phyloP scores from a whole-genome alignment of 2,113 vertebrate genomes.

The Hyperoodon ampullatus region DNA sequence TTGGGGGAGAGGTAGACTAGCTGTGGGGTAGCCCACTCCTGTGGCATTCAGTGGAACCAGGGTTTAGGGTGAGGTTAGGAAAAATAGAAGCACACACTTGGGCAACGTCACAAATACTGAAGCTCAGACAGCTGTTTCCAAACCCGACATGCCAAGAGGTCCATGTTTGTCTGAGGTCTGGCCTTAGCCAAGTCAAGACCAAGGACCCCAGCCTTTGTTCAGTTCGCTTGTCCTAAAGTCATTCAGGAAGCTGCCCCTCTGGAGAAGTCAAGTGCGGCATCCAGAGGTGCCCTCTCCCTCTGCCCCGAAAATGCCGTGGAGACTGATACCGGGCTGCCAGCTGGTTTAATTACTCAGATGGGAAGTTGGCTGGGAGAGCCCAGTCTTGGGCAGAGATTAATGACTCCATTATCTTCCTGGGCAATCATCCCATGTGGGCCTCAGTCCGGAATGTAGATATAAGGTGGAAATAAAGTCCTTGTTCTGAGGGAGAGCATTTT shows the following conservation, averaged over 20 bases:
- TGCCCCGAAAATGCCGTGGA: neutral
- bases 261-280: neutral
- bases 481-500: constrained; percentile 19
- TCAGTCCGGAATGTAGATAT: neutral
- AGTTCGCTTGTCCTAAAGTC: neutral
- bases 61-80: neutral
- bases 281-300: neutral
- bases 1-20: no score
- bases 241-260: neutral
- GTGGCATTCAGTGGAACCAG: neutral
- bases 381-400: neutral
- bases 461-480: constrained; percentile 27
- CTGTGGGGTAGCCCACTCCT: neutral
- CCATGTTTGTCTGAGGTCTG: neutral
- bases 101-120: neutral
- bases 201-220: neutral
- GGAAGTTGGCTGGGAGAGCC: constrained; percentile 46
- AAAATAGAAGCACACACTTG: neutral
- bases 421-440: constrained; percentile 4
- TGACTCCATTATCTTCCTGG: constrained; percentile 59
- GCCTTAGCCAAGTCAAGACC: neutral
- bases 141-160: neutral
- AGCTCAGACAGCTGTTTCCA: neutral
- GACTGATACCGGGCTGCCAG: neutral
- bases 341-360: constrained; percentile 43